Conservation (phyloP, 2,888 invertebrate genomes). For the Celastrina argiolus region DNA sequence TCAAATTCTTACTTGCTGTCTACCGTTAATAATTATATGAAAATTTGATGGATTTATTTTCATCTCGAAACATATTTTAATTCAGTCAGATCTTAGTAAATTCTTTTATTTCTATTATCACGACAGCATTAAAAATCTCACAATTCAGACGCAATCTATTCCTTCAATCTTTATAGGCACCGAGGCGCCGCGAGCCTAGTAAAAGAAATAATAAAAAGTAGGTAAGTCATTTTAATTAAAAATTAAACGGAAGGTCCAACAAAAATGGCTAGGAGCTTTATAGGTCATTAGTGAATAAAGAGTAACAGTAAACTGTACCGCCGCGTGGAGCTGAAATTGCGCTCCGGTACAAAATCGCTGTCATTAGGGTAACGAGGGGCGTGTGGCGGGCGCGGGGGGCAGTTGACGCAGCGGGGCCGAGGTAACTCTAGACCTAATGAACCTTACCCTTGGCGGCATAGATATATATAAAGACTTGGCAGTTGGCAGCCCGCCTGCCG, state of each 20-base stretch:
- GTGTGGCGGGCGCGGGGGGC: conserved; percentile 63
- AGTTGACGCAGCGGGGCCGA: conserved; percentile 62
- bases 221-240: not conserved
- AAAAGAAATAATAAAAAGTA: not conserved
- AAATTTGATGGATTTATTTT: too few relatives aligned
- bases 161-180: too few relatives aligned
- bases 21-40: too few relatives aligned
- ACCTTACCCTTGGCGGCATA: conserved; percentile 57
- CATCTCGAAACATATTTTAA: too few relatives aligned
- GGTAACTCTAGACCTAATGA: conserved; percentile 69
- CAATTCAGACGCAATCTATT: too few relatives aligned
- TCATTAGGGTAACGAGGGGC: conserved; percentile 74
- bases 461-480: too few relatives aligned
- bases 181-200: too few relatives aligned
- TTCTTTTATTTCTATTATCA: too few relatives aligned
- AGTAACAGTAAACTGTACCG: conserved; percentile 63
- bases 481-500: conserved; percentile 49
- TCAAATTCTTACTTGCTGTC: too few relatives aligned
- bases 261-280: conserved; percentile 43
- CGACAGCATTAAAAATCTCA: too few relatives aligned
- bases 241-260: not conserved
- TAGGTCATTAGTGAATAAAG: conserved; percentile 58
- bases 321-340: conserved; percentile 60
- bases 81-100: too few relatives aligned
- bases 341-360: conserved; percentile 68